Base-by-base conservation (phyloP, 1,140 invertebrate species). In the Octopus sinensis region DNA sequence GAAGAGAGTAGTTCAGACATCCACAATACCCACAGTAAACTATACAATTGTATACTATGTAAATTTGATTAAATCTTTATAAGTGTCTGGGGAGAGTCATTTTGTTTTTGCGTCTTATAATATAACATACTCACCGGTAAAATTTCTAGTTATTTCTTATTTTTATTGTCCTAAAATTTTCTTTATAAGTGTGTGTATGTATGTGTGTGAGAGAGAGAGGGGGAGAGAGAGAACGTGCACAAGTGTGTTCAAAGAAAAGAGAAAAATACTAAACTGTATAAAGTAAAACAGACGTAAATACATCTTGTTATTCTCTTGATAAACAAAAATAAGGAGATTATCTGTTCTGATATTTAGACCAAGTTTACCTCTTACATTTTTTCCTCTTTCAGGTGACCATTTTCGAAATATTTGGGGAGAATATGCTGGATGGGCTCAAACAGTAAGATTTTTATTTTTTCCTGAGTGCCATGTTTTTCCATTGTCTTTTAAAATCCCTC, bases 371-470 rank as follows among this genome's bases (percentile, higher is more conserved):
- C 30, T 43, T 43, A 43, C 62, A 73, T 17, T 53, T 71, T 71
- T 83, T 82, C 79, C 84, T 78, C 77, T 80, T 89, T 68, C 82
- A 92, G 92, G 94, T 17, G 92, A 94, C 81, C 93, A 95, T 91
- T 97, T 98, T 88, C 92, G 95, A 84, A 87, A 92, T 62, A 88
- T 97, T 7, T 98, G 96, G 93, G 97, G 97, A 56, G 92, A 93
- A 53, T 93, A 95, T 86, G 96, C 97, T 79, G 97, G 97, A 62
- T 99, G 97, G 97, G 96, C 97, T 51, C 97, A 99, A 89, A 94
- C 96, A 68, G 96, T 98, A 84, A 86, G 88, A 86, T 56, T 62
- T 75, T 30, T 79, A 30, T 80, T 43, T 53, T 79, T 9, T 54
- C 79, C 7, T 78, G 76, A 88, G 43, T 86, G 88, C 62, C 82